Conservation (phyloP, 2,888 invertebrate genomes). For the Cheilosia scutellata region DNA sequence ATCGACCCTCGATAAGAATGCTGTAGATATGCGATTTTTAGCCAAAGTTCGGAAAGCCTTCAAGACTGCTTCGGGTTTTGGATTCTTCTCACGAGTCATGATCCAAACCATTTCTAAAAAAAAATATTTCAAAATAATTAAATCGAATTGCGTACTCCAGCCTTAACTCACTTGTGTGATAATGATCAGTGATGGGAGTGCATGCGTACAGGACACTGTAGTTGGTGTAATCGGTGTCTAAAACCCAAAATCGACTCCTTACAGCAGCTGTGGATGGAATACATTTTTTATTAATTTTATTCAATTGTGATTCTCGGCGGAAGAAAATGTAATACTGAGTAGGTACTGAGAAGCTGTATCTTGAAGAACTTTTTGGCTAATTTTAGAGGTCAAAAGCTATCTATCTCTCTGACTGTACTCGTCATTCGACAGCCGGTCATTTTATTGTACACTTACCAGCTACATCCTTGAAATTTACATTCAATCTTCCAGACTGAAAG, state of each 20-base stretch:
- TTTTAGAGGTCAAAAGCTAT: too few relatives aligned
- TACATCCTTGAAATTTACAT: conserved; percentile 66
- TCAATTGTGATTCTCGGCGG: not conserved
- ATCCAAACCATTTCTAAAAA: conserved; percentile 76
- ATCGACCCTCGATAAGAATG: conserved; percentile 65
- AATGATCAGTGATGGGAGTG: conserved; percentile 23
- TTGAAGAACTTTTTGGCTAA: too few relatives aligned
- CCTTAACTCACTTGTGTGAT: conserved; percentile 67
- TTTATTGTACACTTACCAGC: conserved; percentile 16
- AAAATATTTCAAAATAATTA: conserved; percentile 35
- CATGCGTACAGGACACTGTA: conserved; percentile 87
- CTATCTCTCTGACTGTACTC: too few relatives aligned
- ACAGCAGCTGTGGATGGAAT: conserved; percentile 15
- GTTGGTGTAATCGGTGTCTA: conserved; percentile 86
- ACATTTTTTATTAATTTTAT: conserved; percentile 9
- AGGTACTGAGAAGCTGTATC: too few relatives aligned
- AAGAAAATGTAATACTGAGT: too few relatives aligned
- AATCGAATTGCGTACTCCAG: not conserved
- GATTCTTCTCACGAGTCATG: conserved; percentile 75
- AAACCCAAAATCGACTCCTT: conserved; percentile 84
- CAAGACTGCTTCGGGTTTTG: conserved; percentile 35
- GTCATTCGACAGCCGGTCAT: too few relatives aligned
- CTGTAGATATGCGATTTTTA: conserved; percentile 60
- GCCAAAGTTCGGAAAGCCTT: conserved; percentile 54
- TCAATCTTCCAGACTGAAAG: conserved; percentile 67